Conservation (phyloP, 64 coral and sea anemone genomes). For the Dendronephthya gigantea region DNA sequence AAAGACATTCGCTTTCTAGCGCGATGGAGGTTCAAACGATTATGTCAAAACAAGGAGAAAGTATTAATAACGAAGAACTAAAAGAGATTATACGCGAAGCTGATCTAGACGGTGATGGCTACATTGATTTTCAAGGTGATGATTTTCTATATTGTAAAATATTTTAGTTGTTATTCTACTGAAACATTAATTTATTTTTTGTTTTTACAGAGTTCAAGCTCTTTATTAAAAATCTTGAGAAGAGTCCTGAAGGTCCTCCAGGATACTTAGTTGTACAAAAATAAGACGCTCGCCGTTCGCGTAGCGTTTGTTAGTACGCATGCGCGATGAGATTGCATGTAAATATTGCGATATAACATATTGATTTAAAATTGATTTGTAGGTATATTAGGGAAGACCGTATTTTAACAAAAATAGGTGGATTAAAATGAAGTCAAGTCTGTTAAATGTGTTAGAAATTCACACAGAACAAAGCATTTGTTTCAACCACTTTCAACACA, state of each 20-base stretch:
- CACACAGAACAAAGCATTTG: no score
- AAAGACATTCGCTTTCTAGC: neutral
- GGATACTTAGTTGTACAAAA: neutral
- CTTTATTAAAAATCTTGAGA: neutral
- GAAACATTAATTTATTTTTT: neutral
- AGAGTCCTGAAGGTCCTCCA: neutral
- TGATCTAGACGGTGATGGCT: constrained; percentile 68
- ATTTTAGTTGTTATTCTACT: no score
- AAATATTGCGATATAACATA: no score
- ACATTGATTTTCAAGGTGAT: constrained; percentile 71
- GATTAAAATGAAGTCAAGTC: no score
- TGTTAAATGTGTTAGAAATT: no score
- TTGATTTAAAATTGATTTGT: no score
- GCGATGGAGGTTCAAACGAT: constrained; percentile 53
- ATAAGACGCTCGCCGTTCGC: neutral
- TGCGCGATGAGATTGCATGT: no score
- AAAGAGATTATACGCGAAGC: constrained; percentile 83
- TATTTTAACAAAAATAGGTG: no score
- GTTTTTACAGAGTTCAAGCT: neutral
- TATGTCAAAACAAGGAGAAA: constrained; percentile 75
- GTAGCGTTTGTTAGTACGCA: no score
- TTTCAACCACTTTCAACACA: no score
- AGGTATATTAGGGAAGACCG: no score
- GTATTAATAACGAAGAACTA: constrained; percentile 60
- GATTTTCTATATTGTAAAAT: no score